Conservation (phyloP, 2,113 vertebrate species). For the Ibidorhyncha struthersii region DNA sequence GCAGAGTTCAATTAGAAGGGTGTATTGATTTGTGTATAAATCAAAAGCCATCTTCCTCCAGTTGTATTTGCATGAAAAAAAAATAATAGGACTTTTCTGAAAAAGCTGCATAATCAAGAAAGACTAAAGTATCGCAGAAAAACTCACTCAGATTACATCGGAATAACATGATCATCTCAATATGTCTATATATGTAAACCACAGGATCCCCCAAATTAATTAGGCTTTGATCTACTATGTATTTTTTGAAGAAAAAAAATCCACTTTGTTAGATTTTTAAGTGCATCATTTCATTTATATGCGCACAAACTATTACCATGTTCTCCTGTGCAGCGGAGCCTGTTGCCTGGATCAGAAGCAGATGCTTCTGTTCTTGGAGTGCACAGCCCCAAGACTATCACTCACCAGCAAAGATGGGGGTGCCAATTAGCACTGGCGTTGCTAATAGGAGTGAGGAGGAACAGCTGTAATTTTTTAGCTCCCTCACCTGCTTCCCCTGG, state of each 20-base stretch:
- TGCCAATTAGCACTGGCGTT: not conserved
- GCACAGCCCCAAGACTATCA: not conserved
- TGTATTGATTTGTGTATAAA: conserved; percentile 66
- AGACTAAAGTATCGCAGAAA: not conserved
- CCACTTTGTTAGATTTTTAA: not conserved
- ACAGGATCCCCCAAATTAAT: conserved; percentile 4
- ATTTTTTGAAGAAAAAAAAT: not conserved
- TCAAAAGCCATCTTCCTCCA: conserved; percentile 27
- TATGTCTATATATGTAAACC: not conserved
- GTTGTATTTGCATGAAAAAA: conserved; percentile 23
- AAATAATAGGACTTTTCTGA: not conserved
- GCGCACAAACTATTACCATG: not conserved
- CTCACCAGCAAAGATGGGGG: not conserved
- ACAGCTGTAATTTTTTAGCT: not conserved
- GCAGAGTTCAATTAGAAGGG: conserved; percentile 59
- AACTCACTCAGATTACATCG: not conserved
- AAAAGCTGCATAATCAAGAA: not conserved
- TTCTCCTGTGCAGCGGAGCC: not conserved
- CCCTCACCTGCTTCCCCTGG: not conserved
- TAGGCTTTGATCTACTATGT: not conserved
- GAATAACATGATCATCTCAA: not conserved
- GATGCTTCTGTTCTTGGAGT: not conserved
- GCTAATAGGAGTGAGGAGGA: not conserved
- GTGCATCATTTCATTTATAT: not conserved
- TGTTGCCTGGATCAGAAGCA: not conserved